These are phyloP conservation scores for Ceratosolen solmsi DNA, from an alignment of 1,140 invertebrate genomes.

Conservation along the genomic window DNA sequence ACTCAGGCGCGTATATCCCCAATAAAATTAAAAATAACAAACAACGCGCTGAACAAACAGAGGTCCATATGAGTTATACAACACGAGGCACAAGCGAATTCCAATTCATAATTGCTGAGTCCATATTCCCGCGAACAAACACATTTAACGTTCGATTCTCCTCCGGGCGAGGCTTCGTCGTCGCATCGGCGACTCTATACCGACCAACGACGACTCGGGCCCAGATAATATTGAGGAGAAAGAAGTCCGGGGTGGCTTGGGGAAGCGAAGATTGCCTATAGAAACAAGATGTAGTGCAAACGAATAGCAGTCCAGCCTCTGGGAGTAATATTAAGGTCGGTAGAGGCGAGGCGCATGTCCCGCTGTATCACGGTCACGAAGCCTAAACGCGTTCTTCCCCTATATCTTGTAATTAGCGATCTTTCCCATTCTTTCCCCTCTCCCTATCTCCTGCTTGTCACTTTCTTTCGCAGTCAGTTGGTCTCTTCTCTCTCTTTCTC, in stretches of 20 bases:
- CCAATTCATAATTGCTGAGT: conserved; percentile 16
- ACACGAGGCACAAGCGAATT: not conserved
- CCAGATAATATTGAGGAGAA: conserved; percentile 5
- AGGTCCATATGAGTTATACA: conserved; percentile 5
- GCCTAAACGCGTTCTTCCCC: conserved; percentile 62
- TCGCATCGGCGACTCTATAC: no score
- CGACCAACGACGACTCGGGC: no score
- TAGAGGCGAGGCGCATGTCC: conserved; percentile 33
- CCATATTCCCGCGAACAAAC: not conserved
- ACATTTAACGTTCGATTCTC: not conserved
- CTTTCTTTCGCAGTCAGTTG: no score
- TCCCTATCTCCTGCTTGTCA: not conserved
- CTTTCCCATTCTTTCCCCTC: conserved; percentile 27
- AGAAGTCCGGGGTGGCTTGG: no score
- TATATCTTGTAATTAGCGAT: conserved; percentile 68
- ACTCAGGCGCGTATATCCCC: no score
- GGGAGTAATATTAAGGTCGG: conserved; percentile 63
- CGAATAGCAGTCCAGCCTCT: no score
- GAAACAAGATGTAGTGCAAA: no score
- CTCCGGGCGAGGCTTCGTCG: no score
- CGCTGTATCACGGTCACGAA: conserved; percentile 47
- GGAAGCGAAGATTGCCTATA: no score
- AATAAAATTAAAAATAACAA: no score
- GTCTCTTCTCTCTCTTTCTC: no score
- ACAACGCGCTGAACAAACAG: conserved; percentile 2